Conservation (phyloP, 2,888 invertebrate species). For the Hofmannophila pseudospretella region DNA sequence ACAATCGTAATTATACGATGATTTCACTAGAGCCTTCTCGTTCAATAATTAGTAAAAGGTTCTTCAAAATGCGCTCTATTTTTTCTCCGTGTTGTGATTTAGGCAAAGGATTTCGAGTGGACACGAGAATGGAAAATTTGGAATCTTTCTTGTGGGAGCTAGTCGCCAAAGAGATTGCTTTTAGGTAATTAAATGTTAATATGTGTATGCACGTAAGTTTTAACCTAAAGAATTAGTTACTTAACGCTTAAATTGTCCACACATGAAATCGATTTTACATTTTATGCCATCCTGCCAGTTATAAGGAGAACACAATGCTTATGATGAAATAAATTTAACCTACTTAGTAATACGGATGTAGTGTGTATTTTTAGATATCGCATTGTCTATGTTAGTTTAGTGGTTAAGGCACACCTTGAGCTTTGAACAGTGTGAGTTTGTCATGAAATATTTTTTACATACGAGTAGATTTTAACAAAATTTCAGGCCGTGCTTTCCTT, state of each 20-base stretch:
- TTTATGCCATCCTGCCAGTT: constrained; percentile 73
- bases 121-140: constrained; percentile 42
- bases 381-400: constrained; percentile 76
- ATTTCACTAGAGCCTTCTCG: too few relatives aligned
- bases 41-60: too few relatives aligned
- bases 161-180: constrained; percentile 70
- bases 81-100: constrained; percentile 9
- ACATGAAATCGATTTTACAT: constrained; percentile 69
- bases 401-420: constrained; percentile 71
- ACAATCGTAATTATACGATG: too few relatives aligned
- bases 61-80: too few relatives aligned
- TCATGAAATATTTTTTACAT: constrained; percentile 66
- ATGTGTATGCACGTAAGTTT: constrained; percentile 69
- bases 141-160: constrained; percentile 75
- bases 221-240: constrained; percentile 57
- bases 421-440: constrained; percentile 66
- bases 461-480: constrained; percentile 24
- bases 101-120: constrained; percentile 18
- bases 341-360: constrained; percentile 68
- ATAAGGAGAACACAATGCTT: constrained; percentile 70
- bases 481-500: constrained; percentile 54
- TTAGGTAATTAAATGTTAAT: constrained; percentile 67
- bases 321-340: constrained; percentile 70
- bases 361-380: constrained; percentile 76
- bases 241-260: constrained; percentile 74